Evolutionary conservation across 2,888 invertebrate species (phyloP), one percentile per base, ranked within the genome.

Genomic region (Vandiemenella viatica): DNA sequence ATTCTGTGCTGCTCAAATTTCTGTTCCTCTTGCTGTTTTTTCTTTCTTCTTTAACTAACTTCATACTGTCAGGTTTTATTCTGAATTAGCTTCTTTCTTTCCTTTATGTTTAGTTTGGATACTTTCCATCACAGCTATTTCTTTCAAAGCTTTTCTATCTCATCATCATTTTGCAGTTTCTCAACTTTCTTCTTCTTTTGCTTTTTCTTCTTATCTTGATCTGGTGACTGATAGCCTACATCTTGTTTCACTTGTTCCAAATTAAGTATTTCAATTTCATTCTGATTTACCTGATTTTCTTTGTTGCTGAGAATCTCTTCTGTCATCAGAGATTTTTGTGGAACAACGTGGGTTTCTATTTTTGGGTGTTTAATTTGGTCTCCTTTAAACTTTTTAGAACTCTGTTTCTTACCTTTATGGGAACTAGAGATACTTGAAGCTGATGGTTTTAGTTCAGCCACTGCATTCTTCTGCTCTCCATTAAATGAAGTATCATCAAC

Each of bases 81-180:
- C n/a, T n/a, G n/a, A n/a, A n/a, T n/a, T n/a, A n/a, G 8, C 5
- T 43, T 32, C 15, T 21, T 50, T 50, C 38, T 46, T 43, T 21
- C 23, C 22, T 43, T 50, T 50, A 13, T 50, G 42, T 26, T 48
- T 48, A 13, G 7, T 41, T 23, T 43, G 32, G 15, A n/a, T 45
- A 22, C 43, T 43, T 38, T 63, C 62, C 63, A 66, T 63, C 37
- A 60, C 61, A 32, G 64, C 64, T 38, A 70, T 70, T 58, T 70
- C 71, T 57, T 64, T 67, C 26, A 69, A 57, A 45, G 69, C 69
- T 53, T 65, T 50, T 71, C 71, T 45, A 70, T 67, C 56, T 70
- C 69, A 53, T 70, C 69, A 42, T 63, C 65, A 15, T 16, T 23
- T 7, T 13, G 15, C 8, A 26, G 13, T 21, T 47, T 48, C 32